Percentiles rank a stretch among this genome's conserved stretches.
These are phyloP conservation scores for Phalacrocorax aristotelis DNA, from an alignment of 2,113 vertebrate genomes.

Conservation along the genomic window DNA sequence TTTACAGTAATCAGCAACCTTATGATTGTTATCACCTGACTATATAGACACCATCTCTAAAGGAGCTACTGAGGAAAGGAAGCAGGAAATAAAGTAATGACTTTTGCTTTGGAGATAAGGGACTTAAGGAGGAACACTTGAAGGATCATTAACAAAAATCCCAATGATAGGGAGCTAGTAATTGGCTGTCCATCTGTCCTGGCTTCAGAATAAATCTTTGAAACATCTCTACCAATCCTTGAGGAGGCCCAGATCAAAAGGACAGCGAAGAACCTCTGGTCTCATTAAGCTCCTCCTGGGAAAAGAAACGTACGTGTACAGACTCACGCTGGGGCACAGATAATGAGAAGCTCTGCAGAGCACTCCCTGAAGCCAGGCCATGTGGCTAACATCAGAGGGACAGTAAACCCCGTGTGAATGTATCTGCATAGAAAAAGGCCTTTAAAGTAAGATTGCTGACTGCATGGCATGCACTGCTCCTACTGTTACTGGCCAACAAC, in stretches of 20 bases:
- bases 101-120: constrained; percentile 19
- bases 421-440: background rate
- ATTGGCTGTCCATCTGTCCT: background rate
- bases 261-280: background rate
- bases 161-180: background rate
- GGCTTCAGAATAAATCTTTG: background rate
- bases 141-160: background rate
- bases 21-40: background rate
- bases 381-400: constrained; percentile 5
- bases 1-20: background rate
- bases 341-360: background rate
- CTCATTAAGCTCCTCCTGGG: background rate
- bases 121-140: background rate
- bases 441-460: background rate
- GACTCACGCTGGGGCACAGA: background rate
- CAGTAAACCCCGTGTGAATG: background rate
- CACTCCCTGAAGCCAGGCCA: background rate
- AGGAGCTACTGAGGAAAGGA: background rate
- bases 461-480: background rate
- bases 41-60: background rate
- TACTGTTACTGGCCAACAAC: background rate
- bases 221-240: background rate
- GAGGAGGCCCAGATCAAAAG: background rate
- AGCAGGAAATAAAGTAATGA: background rate
- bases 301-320: background rate